Evolutionary conservation across 2,888 invertebrate species (phyloP), one percentile per base, ranked within the genome.

Genomic region (Chaetogeoica ovagalla): DNA sequence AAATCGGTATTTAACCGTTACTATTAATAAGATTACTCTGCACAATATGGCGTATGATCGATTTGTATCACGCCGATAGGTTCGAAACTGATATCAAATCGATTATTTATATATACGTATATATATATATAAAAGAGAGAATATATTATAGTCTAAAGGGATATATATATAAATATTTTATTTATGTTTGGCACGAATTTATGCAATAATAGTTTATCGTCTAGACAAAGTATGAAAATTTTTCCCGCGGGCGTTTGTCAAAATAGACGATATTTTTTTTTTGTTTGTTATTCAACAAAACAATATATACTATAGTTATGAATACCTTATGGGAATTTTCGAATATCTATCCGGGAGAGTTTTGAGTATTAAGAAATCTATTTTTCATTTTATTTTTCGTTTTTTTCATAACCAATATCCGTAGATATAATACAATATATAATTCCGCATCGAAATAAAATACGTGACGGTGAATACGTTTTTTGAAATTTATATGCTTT

Each of bases 251-350:
- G 65, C 39, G 39, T 63, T 63, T 73, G 63, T 43, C 52, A 65
- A 74, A 65, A 57, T 19, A 17, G 65, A 65, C 2, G 21, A 65
- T 74, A 55, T 43, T 23, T 74, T 57, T 74, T 30, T n/a, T n/a
- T n/a, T n/a, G n/a, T n/a, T n/a, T n/a, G n/a, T n/a, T 74, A 65
- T 74, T 65, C 23, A 19, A 21, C 11, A 19, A 21, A 74, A 65
- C 57, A 19, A 21, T 55, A 63, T 30, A 19, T 9, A n/a, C 23
- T 39, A 30, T 30, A 57, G 21, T 63, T n/a, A 63, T 39, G 65
- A 11, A 23, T 57, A 65, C 57, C 9, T 73, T 52, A 37, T 5
- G 9, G 15, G 5, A n/a, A 63, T 39, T 55, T 21, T 48, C 15
- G 55, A 74, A 39, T 65, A 74, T 74, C 37, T 63, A 37, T 37